Conservation (phyloP, 2,888 invertebrate genomes). For the Athalia cordata region DNA sequence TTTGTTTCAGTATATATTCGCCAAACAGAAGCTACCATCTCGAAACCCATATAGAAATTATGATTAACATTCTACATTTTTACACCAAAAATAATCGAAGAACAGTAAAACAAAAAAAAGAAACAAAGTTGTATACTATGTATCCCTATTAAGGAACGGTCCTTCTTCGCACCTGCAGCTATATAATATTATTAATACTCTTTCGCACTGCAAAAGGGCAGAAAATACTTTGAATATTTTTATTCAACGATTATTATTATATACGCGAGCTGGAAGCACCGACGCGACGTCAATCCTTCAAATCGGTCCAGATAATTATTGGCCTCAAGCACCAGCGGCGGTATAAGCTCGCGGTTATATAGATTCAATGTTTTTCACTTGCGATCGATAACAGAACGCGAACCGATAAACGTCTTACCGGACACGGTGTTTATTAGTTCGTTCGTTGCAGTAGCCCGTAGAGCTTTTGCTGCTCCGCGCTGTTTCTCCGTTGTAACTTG, state of each 20-base stretch:
- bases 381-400: conserved; percentile 37
- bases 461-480: too few relatives aligned
- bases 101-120: too few relatives aligned
- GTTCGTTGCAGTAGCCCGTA: conserved; percentile 16
- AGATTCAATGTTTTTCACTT: conserved; percentile 41
- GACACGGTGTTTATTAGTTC: conserved; percentile 34
- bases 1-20: not conserved
- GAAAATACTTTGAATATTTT: conserved; percentile 2
- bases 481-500: not conserved
- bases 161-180: too few relatives aligned
- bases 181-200: too few relatives aligned
- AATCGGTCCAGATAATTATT: conserved; percentile 1
- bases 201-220: too few relatives aligned
- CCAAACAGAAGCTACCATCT: conserved; percentile 16
- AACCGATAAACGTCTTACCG: conserved; percentile 36
- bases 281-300: not conserved
- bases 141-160: too few relatives aligned
- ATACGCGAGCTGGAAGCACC: too few relatives aligned
- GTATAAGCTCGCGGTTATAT: not conserved
- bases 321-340: not conserved
- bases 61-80: conserved; percentile 23
- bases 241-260: not conserved
- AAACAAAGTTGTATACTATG: too few relatives aligned
- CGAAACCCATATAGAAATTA: not conserved
- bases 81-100: not conserved